Evolutionary conservation across 2,113 vertebrate species (phyloP).

Genomic region (Vulpes lagopus): DNA sequence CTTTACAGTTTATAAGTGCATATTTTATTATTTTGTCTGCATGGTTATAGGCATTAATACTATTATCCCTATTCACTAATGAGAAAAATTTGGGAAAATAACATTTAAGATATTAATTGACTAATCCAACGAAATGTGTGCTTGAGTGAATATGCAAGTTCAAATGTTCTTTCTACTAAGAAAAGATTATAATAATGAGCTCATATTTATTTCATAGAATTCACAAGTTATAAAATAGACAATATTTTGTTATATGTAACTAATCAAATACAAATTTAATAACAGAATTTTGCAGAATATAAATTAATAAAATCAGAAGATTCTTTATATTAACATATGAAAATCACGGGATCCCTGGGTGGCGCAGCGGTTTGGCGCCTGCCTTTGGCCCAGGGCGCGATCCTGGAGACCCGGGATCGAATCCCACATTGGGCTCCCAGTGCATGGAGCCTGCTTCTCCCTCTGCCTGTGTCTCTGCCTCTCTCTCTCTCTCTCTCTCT

Average conservation of each 20-base stretch:
- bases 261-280: neutral
- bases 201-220: neutral
- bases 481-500: too few relatives aligned
- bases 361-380: too few relatives aligned
- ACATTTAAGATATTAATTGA: neutral
- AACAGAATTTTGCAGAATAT: neutral
- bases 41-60: neutral
- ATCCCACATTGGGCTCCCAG: too few relatives aligned
- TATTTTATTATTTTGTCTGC: constrained; percentile 16
- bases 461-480: too few relatives aligned
- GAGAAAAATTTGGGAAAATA: neutral
- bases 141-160: neutral
- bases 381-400: too few relatives aligned
- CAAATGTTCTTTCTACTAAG: neutral
- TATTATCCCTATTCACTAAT: neutral
- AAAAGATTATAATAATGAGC: neutral
- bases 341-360: too few relatives aligned
- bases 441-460: too few relatives aligned
- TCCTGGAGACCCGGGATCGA: too few relatives aligned
- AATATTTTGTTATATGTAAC: neutral
- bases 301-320: neutral
- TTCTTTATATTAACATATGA: neutral
- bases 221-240: neutral
- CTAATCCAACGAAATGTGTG: neutral
- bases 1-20: neutral